phyloP scores from a whole-genome alignment of 2,888 invertebrate genomes.

The Tinea pellionella region DNA sequence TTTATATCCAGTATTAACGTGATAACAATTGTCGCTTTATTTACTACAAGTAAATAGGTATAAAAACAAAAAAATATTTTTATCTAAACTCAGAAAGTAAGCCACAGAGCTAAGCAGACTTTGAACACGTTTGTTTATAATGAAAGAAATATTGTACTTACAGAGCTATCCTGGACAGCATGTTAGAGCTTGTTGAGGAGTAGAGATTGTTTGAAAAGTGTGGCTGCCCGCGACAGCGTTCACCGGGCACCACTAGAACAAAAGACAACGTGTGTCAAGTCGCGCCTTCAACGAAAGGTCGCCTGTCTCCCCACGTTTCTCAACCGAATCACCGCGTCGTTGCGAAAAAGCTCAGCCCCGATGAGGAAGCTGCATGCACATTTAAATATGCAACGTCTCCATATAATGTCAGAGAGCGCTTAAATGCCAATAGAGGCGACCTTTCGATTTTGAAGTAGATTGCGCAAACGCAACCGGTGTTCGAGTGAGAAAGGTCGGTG shows the following conservation, averaged over 20 bases:
- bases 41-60: no score
- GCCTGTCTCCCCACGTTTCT: conserved; percentile 33
- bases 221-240: conserved; percentile 24
- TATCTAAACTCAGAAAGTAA: no score
- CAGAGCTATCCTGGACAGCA: conserved; percentile 55
- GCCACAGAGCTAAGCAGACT: no score
- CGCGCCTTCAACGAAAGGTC: conserved; percentile 7
- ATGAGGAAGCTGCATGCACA: conserved; percentile 65
- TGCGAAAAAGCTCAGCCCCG: conserved; percentile 54
- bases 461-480: conserved; percentile 61
- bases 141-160: conserved; percentile 33
- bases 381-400: conserved; percentile 53
- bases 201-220: conserved; percentile 21
- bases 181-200: conserved; percentile 28
- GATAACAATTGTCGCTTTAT: no score
- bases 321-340: conserved; percentile 56
- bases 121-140: background rate
- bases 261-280: conserved; percentile 24
- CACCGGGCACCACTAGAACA: conserved; percentile 57
- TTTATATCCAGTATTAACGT: no score
- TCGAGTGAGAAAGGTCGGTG: conserved; percentile 57
- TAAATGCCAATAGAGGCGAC: conserved; percentile 66
- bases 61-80: no score
- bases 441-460: conserved; percentile 57
- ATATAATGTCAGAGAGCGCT: conserved; percentile 64